phyloP scores from a whole-genome alignment of 2,888 invertebrate species.

The Polydrusus pterygomalis region DNA sequence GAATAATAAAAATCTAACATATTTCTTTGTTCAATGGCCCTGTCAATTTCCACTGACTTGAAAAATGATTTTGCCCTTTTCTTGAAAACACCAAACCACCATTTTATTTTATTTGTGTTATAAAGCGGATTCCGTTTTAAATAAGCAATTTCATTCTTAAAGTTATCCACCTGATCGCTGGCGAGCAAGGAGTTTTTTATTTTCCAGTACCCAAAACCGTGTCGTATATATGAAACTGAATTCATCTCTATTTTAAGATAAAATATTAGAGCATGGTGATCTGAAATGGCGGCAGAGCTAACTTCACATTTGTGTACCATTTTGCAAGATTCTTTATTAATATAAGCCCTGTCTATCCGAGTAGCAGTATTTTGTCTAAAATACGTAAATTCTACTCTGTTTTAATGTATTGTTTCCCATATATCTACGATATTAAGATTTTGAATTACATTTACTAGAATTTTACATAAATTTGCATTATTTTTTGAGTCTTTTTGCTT shows the following conservation, averaged over 20 bases:
- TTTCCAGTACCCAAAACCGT: conserved; percentile 25
- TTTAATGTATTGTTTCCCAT: conserved; percentile 27
- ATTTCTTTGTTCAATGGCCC: conserved; percentile 7
- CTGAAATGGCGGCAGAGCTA: too few species aligned
- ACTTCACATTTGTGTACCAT: too few species aligned
- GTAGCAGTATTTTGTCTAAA: conserved; percentile 29
- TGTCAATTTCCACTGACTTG: conserved; percentile 14
- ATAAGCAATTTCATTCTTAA: conserved; percentile 15
- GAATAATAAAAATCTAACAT: conserved; percentile 19
- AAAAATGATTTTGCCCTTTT: conserved; percentile 4
- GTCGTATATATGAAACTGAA: not conserved
- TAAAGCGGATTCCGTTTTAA: conserved; percentile 14
- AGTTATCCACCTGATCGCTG: not conserved
- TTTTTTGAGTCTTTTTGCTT: too few species aligned
- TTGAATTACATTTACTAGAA: conserved; percentile 9
- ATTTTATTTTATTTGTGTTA: conserved; percentile 10
- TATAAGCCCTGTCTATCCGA: conserved; percentile 38
- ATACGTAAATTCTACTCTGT: conserved; percentile 27
- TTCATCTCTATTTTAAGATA: not conserved
- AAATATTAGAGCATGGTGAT: too few species aligned
- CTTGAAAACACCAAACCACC: conserved; percentile 28
- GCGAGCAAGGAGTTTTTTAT: not conserved
- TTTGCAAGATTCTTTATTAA: too few species aligned
- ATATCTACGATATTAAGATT: conserved; percentile 26
- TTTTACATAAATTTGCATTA: too few species aligned